Base-by-base conservation (phyloP, 2,888 invertebrate genomes). In the Sesamia inferens region DNA sequence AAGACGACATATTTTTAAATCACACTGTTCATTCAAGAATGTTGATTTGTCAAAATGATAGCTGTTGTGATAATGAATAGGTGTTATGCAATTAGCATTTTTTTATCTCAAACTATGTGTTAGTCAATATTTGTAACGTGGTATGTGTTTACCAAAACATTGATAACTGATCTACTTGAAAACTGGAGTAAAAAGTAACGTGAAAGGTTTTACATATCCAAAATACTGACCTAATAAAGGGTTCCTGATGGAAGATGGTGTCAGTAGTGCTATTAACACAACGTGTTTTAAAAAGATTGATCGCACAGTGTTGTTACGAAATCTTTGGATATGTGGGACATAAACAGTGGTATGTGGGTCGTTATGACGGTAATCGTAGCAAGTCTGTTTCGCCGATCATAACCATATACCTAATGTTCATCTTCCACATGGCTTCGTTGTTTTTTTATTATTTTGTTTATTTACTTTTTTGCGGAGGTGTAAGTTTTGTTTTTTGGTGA, bases 311-410 rank as follows among this genome's bases (percentile, higher is more conserved):
- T 5, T 68, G 81, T 92, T 92, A 88, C 89, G 91, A 91, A 92
- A 92, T 89, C 87, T 79, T 80, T 79, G 71, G 89, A 85, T 92
- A 92, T 93, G 90, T 90, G 87, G 90, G 86, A 92, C 90, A 89
- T 94, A 94, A 94, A 94, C 94, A 93, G 80, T 76, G 74, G 76
- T 87, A 94, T 93, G 85, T 94, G 89, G 95, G 94, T 89, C 93
- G 91, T 84, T 86, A 88, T 88, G 87, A 88, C 90, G 89, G 76
- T 86, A 82, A 88, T 85, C 85, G 66, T 57, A 31, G 55, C 68
- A 63, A 77, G 86, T 82, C 89, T 89, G 90, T 84, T 90, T 82
- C 69, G 79, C 80, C 83, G 85, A 90, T 91, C 91, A 91, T 91
- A 91, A 91, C 90, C 88, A 80, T 31, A 85, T 54, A 54, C n/a